A percentile compares a stretch with the other conserved stretches of the same genome.
phyloP scores from a whole-genome alignment of 2,888 invertebrate species.

The Sisyra nigra region DNA sequence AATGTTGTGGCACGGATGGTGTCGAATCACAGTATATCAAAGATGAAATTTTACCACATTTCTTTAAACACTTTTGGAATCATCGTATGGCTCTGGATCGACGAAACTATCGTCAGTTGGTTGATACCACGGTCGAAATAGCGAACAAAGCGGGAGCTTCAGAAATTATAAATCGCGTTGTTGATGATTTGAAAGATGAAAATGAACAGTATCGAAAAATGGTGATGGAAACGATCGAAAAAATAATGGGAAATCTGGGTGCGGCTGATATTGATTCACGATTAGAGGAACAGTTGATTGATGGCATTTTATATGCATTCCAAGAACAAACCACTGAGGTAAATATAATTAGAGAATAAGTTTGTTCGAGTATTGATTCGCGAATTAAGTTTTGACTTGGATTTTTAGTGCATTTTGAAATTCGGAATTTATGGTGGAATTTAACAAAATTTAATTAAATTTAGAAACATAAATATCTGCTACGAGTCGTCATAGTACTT shows the following conservation, averaged over 20 bases:
- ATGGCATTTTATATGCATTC: constrained; percentile 98
- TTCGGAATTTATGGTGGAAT: too few species aligned
- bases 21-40: constrained; percentile 99
- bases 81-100: constrained; percentile 98
- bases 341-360: too few species aligned
- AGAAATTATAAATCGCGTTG: constrained; percentile 95
- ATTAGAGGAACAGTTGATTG: constrained; percentile 96
- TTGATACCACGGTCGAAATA: constrained; percentile 99
- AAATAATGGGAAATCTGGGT: constrained; percentile 93
- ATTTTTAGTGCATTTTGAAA: too few species aligned
- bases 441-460: too few species aligned
- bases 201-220: constrained; percentile 99
- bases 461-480: too few species aligned
- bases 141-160: constrained; percentile 99
- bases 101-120: constrained; percentile 92
- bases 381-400: too few species aligned
- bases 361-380: too few species aligned
- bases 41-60: constrained; percentile 95
- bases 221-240: constrained; percentile 99
- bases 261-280: constrained; percentile 97
- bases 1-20: constrained; percentile 99
- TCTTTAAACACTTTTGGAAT: constrained; percentile 99
- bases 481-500: too few species aligned
- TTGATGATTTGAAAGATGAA: constrained; percentile 98
- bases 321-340: constrained; percentile 99